Percentiles rank a stretch among this genome's conserved stretches.
Evolutionary conservation across 1,140 invertebrate genomes (phyloP).

Genomic region (Drosophila navojoa): DNA sequence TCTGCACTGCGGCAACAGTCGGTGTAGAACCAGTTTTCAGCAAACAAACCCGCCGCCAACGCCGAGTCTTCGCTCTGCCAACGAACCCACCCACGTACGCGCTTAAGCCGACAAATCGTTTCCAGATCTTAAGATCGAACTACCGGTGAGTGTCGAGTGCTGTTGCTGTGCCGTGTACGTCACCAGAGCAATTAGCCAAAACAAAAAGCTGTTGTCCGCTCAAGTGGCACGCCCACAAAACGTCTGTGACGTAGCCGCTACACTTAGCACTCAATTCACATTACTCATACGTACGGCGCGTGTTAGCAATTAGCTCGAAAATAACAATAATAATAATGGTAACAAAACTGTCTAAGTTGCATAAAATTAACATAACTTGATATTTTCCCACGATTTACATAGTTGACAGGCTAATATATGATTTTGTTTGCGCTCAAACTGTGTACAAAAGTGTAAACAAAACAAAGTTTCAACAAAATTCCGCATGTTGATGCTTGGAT

Average conservation of each 20-base stretch:
- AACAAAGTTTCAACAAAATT: neutral
- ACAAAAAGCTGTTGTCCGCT: constrained; percentile 39
- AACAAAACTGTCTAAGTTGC: constrained; percentile 53
- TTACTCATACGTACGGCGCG: constrained; percentile 71
- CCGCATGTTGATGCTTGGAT: neutral
- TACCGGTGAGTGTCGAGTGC: constrained; percentile 63
- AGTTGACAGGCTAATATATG: constrained; percentile 18
- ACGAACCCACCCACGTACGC: constrained; percentile 33
- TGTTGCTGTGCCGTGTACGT: constrained; percentile 47
- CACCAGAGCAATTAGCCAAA: constrained; percentile 51
- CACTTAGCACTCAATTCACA: constrained; percentile 23
- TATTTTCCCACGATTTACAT: constrained; percentile 63
- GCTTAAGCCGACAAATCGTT: neutral
- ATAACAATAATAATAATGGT: constrained; percentile 23
- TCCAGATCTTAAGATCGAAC: constrained; percentile 48
- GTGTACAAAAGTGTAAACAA: constrained; percentile 38
- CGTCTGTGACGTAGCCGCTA: constrained; percentile 55
- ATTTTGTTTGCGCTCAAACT: constrained; percentile 20
- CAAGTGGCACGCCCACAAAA: constrained; percentile 68
- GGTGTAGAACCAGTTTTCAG: constrained; percentile 66
- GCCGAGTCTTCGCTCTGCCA: constrained; percentile 6
- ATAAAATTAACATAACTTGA: constrained; percentile 69
- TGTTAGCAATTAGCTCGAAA: constrained; percentile 62
- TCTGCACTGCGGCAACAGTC: constrained; percentile 63
- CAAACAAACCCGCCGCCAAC: constrained; percentile 67